phyloP scores from a whole-genome alignment of 1,140 invertebrate genomes.

The Brachionus rotundiformis region DNA sequence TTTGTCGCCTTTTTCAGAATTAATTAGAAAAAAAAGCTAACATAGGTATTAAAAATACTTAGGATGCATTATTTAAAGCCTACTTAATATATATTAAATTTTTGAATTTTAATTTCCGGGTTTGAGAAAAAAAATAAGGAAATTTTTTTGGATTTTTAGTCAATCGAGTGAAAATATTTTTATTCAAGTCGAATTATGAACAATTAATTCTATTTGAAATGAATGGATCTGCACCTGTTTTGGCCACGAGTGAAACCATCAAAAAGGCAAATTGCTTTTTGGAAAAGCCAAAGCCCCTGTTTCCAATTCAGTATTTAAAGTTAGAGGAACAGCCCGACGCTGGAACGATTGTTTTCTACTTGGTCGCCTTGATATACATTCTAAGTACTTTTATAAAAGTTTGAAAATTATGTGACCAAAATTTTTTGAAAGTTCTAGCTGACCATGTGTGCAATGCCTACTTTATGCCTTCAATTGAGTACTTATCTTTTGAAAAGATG shows the following conservation, averaged over 20 bases:
- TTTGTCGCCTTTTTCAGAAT: too few relatives aligned
- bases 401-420: too few relatives aligned
- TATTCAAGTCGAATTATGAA: not conserved
- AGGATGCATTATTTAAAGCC: not conserved
- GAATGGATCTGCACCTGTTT: not conserved
- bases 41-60: not conserved
- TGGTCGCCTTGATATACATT: constrained; percentile 4
- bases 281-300: not conserved
- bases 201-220: not conserved
- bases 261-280: not conserved
- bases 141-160: not conserved
- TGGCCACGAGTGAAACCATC: not conserved
- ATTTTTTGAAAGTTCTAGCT: constrained; percentile 15
- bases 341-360: not conserved
- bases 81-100: not conserved
- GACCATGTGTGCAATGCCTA: constrained; percentile 38
- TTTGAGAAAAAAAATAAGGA: not conserved
- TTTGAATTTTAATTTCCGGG: constrained; percentile 21
- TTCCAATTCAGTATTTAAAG: not conserved
- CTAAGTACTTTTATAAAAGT: not conserved
- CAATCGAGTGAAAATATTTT: not conserved
- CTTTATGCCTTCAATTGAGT: constrained; percentile 36
- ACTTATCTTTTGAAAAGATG: constrained; percentile 23
- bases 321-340: not conserved
- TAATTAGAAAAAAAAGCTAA: not conserved